These are phyloP conservation scores for Myopa tessellatipennis DNA, from an alignment of 2,888 invertebrate genomes.

Conservation along the genomic window DNA sequence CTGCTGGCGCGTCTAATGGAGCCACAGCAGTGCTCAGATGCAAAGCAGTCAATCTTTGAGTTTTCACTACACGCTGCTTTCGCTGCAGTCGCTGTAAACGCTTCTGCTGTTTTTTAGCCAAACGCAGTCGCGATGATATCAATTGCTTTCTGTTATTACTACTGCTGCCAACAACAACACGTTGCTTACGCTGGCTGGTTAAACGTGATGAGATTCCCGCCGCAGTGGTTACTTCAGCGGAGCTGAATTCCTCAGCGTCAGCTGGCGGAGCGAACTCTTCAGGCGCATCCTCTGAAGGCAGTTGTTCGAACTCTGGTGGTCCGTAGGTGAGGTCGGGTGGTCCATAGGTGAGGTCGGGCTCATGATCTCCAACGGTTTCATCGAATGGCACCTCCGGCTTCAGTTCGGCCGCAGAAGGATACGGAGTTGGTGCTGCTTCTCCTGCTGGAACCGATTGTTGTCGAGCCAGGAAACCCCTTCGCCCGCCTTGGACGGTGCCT, in stretches of 20 bases:
- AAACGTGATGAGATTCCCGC: constrained; percentile 49
- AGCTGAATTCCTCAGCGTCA: constrained; percentile 52
- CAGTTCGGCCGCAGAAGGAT: constrained; percentile 58
- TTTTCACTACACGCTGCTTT: constrained; percentile 41
- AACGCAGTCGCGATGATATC: constrained; percentile 48
- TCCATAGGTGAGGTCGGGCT: constrained; percentile 58
- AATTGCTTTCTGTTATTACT: constrained; percentile 42
- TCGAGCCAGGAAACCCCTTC: constrained; percentile 50
- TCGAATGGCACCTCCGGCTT: constrained; percentile 56
- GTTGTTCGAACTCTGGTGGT: constrained; percentile 35
- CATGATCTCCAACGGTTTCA: constrained; percentile 45
- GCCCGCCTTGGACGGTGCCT: constrained; percentile 47
- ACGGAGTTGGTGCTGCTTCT: constrained; percentile 52
- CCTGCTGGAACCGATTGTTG: constrained; percentile 43
- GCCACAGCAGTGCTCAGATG: constrained; percentile 28
- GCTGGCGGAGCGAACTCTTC: constrained; percentile 46
- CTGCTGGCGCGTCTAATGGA: constrained; percentile 26
- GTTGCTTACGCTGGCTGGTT: constrained; percentile 45
- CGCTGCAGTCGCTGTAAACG: constrained; percentile 31
- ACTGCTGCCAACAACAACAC: not conserved
- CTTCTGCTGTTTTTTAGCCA: constrained; percentile 44
- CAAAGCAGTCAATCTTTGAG: constrained; percentile 44
- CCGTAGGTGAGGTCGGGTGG: constrained; percentile 59
- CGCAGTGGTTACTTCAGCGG: constrained; percentile 37
- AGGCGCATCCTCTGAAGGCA: constrained; percentile 48